Base-by-base conservation (phyloP, 2,113 vertebrate species). In the Conger conger region DNA sequence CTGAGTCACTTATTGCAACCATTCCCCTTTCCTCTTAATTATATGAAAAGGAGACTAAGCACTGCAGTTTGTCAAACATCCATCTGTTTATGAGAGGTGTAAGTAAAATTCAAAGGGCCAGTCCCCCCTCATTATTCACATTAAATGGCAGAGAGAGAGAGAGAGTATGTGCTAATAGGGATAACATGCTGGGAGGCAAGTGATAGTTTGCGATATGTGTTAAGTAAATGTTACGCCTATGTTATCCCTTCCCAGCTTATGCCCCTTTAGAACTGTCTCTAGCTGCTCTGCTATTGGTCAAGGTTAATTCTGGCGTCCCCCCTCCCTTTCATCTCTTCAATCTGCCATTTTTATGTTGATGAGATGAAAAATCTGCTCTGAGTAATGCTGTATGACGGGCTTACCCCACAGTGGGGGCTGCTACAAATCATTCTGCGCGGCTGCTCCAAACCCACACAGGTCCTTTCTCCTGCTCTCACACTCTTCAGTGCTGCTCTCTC, bases 391-490 rank as follows among this genome's bases (percentile, higher is more conserved):
- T 95, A 93, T 96, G 95, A 96, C 94, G 89, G 91, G 87, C 87
- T 97, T 97, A 97, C 97, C 96, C 93, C 63, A 86, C 90, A 90
- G 92, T 83, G 90, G 88, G 94, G 95, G 96, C 94, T 92, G 84
- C 90, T 93, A 90, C 91, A 91, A 91, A 92, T 86, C 91, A 92
- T 92, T 94, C 35, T 54, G 60, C 84, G 68, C 82, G 30, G n/a
- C 79, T 38, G 86, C 87, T 89, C 88, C 86, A 86, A 90, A 50
- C 83, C 87, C 87, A 17, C 83, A 80, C 82, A 82, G 90, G 86
- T 84, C 83, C 83, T 89, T 81, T 86, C 86, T 85, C 76, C 60
- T 83, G 33, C 53, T 80, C 30, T 45, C 6, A 63, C 38, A n/a
- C 23, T 8, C 23, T 81, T 35, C 81, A 54, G 79, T 85, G 82